phyloP scores from a whole-genome alignment of 92 coral and sea anemone species.

The Scolanthus callimorphus region DNA sequence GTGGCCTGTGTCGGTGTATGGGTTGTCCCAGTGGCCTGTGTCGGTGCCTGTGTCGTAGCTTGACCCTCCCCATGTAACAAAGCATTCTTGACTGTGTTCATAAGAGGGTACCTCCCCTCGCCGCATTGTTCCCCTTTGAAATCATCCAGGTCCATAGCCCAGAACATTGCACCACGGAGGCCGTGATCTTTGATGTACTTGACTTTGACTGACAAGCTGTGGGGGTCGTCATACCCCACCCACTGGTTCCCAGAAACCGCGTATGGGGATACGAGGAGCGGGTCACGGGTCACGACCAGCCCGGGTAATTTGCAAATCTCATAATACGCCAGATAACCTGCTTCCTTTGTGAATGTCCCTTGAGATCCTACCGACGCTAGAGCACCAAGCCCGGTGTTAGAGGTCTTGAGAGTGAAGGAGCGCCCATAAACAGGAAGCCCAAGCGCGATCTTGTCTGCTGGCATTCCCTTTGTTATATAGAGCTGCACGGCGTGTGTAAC shows the following conservation, averaged over 20 bases:
- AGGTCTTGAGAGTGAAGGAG: slow-evolving; percentile 50
- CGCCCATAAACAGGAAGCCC: slow-evolving; percentile 78
- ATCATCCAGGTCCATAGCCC: slow-evolving; percentile 79
- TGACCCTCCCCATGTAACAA: too few species aligned
- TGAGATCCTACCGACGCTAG: slow-evolving; percentile 35
- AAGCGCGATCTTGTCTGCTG: slow-evolving; percentile 65
- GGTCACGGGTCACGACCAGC: slow-evolving; percentile 42
- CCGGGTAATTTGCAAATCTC: slow-evolving; percentile 61
- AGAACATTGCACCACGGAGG: slow-evolving; percentile 73
- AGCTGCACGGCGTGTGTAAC: slow-evolving; percentile 68
- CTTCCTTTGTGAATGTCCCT: slow-evolving; percentile 55
- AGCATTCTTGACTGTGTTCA: too few species aligned
- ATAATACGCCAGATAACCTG: slow-evolving; percentile 62
- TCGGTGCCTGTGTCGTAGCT: too few species aligned
- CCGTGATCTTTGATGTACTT: slow-evolving; percentile 37
- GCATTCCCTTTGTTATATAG: slow-evolving; percentile 70
- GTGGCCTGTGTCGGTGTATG: too few species aligned
- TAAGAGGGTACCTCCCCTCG: slow-evolving; percentile 51
- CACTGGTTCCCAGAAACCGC: slow-evolving; percentile 75
- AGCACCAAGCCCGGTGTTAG: slow-evolving; percentile 57
- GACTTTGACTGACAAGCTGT: slow-evolving; percentile 56
- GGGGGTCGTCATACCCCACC: slow-evolving; percentile 68
- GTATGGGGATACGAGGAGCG: slow-evolving; percentile 54
- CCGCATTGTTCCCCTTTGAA: slow-evolving; percentile 51
- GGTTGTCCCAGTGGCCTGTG: too few species aligned